These are phyloP conservation scores for Leptothorax acervorum DNA, from an alignment of 2,888 invertebrate genomes.

Conservation along the genomic window DNA sequence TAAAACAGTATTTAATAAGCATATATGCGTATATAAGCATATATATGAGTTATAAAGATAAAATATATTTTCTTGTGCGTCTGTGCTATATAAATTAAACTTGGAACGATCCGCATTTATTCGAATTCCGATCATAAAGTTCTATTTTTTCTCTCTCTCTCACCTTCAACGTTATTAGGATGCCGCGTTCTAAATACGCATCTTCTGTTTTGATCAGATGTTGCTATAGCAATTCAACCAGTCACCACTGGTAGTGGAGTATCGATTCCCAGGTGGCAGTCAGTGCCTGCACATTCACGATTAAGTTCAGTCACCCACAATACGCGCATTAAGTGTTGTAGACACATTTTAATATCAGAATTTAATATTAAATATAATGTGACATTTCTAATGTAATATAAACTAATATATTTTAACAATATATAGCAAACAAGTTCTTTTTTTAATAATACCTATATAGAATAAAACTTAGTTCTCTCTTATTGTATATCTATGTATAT, in stretches of 20 bases:
- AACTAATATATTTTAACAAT: neutral
- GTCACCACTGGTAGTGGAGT: constrained; percentile 60
- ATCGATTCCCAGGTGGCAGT: constrained; percentile 68
- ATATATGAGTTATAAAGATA: neutral
- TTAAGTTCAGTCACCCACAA: constrained; percentile 67
- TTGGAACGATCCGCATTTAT: neutral
- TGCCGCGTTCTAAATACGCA: neutral
- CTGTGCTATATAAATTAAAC: neutral
- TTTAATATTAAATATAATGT: neutral
- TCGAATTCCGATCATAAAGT: neutral
- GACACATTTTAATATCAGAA: neutral
- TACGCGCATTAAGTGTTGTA: constrained; percentile 16
- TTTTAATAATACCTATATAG: neutral
- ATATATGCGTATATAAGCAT: neutral
- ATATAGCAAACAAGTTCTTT: neutral
- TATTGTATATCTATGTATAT: neutral
- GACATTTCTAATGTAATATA: neutral
- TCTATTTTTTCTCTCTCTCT: neutral
- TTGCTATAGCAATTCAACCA: constrained; percentile 82
- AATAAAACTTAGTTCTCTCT: neutral
- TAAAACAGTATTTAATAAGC: neutral
- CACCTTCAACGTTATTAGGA: neutral
- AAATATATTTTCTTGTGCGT: neutral
- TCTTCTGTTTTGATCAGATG: constrained; percentile 80
- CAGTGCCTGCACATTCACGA: constrained; percentile 61